Evolutionary conservation across 2,113 vertebrate genomes (phyloP).

Genomic region (Psettodes erumei): DNA sequence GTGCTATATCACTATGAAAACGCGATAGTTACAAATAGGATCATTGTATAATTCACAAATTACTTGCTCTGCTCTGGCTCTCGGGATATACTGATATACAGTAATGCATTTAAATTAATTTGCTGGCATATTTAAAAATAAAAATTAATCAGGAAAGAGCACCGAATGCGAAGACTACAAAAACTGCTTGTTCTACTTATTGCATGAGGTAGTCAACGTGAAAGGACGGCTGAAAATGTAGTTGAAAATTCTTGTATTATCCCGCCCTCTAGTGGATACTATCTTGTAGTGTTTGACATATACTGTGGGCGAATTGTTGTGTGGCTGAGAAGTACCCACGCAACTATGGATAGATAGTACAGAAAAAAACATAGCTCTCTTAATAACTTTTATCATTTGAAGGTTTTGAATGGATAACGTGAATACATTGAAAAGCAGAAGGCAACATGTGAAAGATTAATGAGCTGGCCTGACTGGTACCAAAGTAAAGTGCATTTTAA

Average conservation of each 20-base stretch:
- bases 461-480: slow-evolving; percentile 22
- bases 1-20: not conserved
- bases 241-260: slow-evolving; percentile 45
- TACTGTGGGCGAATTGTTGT: not conserved
- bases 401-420: not conserved
- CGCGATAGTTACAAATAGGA: not conserved
- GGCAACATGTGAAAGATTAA: slow-evolving; percentile 28
- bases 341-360: too few species aligned
- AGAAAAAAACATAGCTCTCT: too few species aligned
- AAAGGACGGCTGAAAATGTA: not conserved
- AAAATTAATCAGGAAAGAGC: not conserved
- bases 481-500: slow-evolving; percentile 74
- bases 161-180: not conserved
- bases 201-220: not conserved
- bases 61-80: not conserved
- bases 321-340: too few species aligned
- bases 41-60: not conserved
- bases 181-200: not conserved
- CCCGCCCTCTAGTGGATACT: slow-evolving; percentile 71
- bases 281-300: not conserved
- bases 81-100: too few species aligned
- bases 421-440: slow-evolving; percentile 3
- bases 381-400: not conserved
- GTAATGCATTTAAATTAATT: not conserved
- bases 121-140: not conserved